Evolutionary conservation across 2,797 vertebrate species (phyloP).

Genomic region (Gobionotothen gibberifrons): DNA sequence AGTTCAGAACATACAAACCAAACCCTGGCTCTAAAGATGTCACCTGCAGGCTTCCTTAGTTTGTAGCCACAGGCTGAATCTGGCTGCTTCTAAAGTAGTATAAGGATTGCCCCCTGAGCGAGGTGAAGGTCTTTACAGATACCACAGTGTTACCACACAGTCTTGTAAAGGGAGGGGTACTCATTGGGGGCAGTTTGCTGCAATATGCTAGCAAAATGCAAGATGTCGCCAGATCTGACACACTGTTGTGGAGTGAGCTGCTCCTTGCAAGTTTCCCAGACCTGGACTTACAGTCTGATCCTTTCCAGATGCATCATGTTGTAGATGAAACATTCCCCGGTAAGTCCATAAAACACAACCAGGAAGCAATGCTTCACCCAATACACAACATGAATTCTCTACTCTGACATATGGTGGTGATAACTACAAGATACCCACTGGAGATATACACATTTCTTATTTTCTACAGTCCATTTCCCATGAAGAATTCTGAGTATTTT

Average conservation of each 20-base stretch:
- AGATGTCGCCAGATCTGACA: no score
- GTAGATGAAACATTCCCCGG: conserved; percentile 29
- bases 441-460: conserved; percentile 35
- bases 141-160: no score
- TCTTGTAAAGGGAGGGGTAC: no score
- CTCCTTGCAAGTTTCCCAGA: conserved; percentile 24
- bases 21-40: no score
- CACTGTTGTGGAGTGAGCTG: background rate
- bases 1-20: no score
- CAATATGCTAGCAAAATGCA: no score
- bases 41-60: no score
- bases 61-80: no score
- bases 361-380: conserved; percentile 52
- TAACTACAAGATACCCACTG: conserved; percentile 39
- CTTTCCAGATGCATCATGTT: conserved; percentile 52
- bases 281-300: conserved; percentile 30
- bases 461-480: conserved; percentile 47
- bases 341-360: conserved; percentile 48
- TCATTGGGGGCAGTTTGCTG: no score
- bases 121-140: no score
- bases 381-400: conserved; percentile 29
- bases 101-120: no score
- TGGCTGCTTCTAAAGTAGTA: no score
- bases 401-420: conserved; percentile 43
- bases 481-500: conserved; percentile 42